A percentile compares a stretch with the other conserved stretches of the same genome.
Evolutionary conservation across 2,113 vertebrate species (phyloP).

Genomic region (Apteryx owenii): DNA sequence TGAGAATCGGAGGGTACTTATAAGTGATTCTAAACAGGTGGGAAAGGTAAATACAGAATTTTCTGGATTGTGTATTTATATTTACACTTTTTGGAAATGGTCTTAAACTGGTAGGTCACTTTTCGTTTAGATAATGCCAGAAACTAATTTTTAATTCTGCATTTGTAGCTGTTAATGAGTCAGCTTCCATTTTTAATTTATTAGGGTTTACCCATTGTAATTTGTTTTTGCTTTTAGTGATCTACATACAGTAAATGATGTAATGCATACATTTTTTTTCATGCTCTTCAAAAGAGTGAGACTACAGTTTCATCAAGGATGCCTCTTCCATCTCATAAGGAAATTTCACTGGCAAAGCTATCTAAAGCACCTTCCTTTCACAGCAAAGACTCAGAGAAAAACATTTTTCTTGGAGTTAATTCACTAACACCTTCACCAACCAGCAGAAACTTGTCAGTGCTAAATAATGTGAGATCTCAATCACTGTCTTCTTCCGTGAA

Average conservation of each 20-base stretch:
- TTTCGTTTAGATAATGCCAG: not conserved
- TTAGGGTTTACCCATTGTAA: not conserved
- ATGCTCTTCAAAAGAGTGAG: not conserved
- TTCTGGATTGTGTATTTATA: not conserved
- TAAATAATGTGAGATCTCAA: rapidly evolving
- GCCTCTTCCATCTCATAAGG: not conserved
- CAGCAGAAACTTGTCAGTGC: not conserved
- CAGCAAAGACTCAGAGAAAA: not conserved
- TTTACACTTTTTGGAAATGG: not conserved
- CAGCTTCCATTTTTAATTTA: not conserved
- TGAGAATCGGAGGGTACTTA: not conserved
- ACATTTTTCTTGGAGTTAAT: not conserved
- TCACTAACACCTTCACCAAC: not conserved
- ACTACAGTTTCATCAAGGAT: not conserved
- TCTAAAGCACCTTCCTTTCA: not conserved
- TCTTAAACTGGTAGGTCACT: not conserved
- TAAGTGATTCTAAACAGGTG: not conserved
- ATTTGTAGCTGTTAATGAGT: not conserved
- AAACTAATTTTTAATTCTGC: not conserved
- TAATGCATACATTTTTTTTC: not conserved
- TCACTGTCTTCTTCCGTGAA: not conserved
- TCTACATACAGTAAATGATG: not conserved
- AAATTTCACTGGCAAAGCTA: constrained; percentile 43
- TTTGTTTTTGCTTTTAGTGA: not conserved
- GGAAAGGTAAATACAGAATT: not conserved